Base-by-base conservation (phyloP, 2,797 vertebrate genomes). In the Molossus alvarezi region DNA sequence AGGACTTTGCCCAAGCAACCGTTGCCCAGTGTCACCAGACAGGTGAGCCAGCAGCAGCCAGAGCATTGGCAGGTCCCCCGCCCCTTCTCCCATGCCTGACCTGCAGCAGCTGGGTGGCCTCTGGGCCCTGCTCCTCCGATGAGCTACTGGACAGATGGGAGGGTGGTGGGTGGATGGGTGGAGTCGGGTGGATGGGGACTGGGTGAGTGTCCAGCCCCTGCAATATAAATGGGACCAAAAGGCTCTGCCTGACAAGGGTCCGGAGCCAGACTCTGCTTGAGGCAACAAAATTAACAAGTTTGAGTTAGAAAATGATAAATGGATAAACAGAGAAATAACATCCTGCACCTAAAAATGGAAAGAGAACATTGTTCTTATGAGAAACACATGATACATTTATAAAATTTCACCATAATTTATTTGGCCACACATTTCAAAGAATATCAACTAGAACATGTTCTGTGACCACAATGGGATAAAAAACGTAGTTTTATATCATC, bases 1-100 rank as follows among this genome's bases (percentile, higher is more conserved):
- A 99, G 90, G 96, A 98, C 76, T 99, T 99, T 97, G 98, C 99
- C 51, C 99, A 99, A 97, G 98, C 97, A 96, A 99, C 98, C 65
- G 98, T 99, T 88, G 98, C 99, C 71, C 98, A 98, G 79, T 99
- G 99, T 96, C 98, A 98, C 91, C 98, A 96, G 84, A 98, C 98
- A 98, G 99, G 99, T 99, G 97, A 94, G 94, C 45, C 20, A 6
- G 48, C 64, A 4, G 2, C 48, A 13, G 7, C 83, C 15, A 1
- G 51, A 55, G 77, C 88, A 1, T 0, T 0, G 8, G 65, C 57
- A 41, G 18, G 60, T 4, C 25, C 23, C 72, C 27, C 33, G 33
- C 33, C 5, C 21, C 72, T 9, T 27, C 81, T 20, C 8, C 4
- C 58, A 11, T 0, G 1, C 21, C 33, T 13, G 10, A 9, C 10